Evolutionary conservation across 2,888 invertebrate species (phyloP), one percentile per base, ranked within the genome.

Genomic region (Eilema depressum): DNA sequence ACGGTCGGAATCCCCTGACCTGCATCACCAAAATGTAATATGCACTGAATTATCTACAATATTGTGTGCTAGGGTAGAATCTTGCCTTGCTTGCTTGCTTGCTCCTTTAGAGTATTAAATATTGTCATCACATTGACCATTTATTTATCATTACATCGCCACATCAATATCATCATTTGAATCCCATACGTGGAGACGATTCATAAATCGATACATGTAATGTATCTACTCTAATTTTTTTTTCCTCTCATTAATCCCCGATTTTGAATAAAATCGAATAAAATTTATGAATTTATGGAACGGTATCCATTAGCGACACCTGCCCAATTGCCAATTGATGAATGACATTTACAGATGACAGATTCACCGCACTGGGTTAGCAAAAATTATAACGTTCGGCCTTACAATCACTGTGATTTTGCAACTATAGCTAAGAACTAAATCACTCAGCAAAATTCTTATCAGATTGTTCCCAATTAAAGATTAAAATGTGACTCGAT

Each of bases 401-500:
- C 47, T 10, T 53, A 37, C 12, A 53, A 53, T 53, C 10, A n/a
- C n/a, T 53, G 10, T 53, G 53, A n/a, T n/a, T 53, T 1, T 53
- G 53, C 53, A 53, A 41, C 17, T 41, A 41, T 5, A 47, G 17
- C n/a, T 10, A 53, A 53, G 8, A 10, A n/a, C 20, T 53, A 53
- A 53, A 53, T 53, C 20, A 53, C 10, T 53, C n/a, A 53, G 10
- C n/a, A 53, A 53, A 63, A 57, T 66, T 64, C 67, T 70, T 63
- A 71, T 69, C 69, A 70, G 66, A 83, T 71, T 70, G 79, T 76
- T 80, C 75, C 37, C 17, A 74, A 76, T 82, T 77, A 79, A 77
- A 77, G 82, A 82, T 83, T 79, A 75, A 83, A 84, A 83, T 82
- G 75, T 76, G 79, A 81, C 72, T 84, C 75, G 71, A 79, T 83